phyloP scores from a whole-genome alignment of 30 jellyfish, hydroid and myxozoan genomes.

The Rhopilema esculentum region DNA sequence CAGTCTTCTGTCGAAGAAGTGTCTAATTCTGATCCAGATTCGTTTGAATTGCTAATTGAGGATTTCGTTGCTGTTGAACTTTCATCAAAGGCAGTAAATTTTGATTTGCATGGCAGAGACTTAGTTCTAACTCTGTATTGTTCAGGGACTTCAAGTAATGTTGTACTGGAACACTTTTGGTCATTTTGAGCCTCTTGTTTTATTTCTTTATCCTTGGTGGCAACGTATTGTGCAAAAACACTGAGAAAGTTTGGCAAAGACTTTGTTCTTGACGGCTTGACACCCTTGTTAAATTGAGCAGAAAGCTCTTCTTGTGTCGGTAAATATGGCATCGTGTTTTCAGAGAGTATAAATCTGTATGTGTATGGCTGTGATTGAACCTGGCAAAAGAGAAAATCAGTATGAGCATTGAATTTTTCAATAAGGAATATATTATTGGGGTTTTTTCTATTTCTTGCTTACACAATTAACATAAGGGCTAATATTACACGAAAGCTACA shows the following conservation, averaged over 20 bases:
- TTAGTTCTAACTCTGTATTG: conserved; percentile 23
- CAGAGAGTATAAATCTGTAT: conserved; percentile 35
- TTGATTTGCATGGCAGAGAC: conserved; percentile 33
- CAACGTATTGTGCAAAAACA: neutral
- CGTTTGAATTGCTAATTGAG: neutral
- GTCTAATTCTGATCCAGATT: neutral
- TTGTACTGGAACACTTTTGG: neutral
- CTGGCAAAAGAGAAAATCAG: neutral
- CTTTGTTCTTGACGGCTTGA: conserved; percentile 22
- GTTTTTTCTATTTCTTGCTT: too few relatives aligned
- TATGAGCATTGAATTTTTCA: neutral
- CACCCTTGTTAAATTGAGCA: neutral
- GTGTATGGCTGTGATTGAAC: conserved; percentile 35
- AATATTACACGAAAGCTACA: too few relatives aligned
- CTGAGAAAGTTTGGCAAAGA: conserved; percentile 53
- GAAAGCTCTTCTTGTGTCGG: conserved; percentile 24
- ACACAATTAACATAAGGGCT: too few relatives aligned
- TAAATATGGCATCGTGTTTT: conserved; percentile 22
- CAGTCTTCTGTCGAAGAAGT: neutral
- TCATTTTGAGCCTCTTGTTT: neutral
- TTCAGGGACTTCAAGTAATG: neutral
- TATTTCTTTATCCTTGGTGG: neutral
- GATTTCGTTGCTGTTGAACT: neutral
- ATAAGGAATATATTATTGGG: too few relatives aligned
- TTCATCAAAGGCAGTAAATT: neutral